phyloP scores from a whole-genome alignment of 2,888 invertebrate genomes.

The Calameuta idolon region DNA sequence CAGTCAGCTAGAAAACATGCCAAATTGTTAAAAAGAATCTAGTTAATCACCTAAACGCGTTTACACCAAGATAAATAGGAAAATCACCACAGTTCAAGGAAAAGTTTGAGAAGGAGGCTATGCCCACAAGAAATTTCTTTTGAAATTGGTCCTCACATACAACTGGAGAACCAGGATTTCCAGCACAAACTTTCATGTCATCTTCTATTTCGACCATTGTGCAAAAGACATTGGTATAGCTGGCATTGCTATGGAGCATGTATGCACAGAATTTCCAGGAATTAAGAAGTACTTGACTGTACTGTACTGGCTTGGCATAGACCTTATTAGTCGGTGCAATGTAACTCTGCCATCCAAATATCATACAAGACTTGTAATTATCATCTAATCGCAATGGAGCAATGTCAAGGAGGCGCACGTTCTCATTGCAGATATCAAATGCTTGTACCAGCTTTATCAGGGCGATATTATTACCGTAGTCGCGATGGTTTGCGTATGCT shows the following conservation, averaged over 20 bases:
- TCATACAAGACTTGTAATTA: conserved; percentile 42
- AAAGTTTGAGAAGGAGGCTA: conserved; percentile 50
- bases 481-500: conserved; percentile 36
- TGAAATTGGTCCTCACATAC: conserved; percentile 42
- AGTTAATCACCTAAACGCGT: conserved; percentile 32
- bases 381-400: conserved; percentile 36
- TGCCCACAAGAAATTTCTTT: conserved; percentile 40
- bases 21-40: neutral
- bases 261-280: conserved; percentile 45
- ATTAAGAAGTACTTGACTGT: conserved; percentile 39
- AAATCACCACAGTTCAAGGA: conserved; percentile 43
- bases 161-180: conserved; percentile 51
- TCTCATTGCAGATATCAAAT: conserved; percentile 36
- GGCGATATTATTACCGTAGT: conserved; percentile 46
- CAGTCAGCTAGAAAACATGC: neutral
- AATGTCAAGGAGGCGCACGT: conserved; percentile 35
- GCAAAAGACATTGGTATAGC: conserved; percentile 44
- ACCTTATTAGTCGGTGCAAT: conserved; percentile 37
- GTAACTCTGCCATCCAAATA: conserved; percentile 50
- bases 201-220: conserved; percentile 39
- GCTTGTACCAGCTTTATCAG: conserved; percentile 42
- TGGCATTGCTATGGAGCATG: conserved; percentile 36
- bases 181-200: conserved; percentile 44
- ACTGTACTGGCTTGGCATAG: conserved; percentile 43
- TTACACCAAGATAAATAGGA: conserved; percentile 42